Evolutionary conservation across 2,888 invertebrate genomes (phyloP), one percentile per base, ranked within the genome.

Genomic region (Chaitophorus viminalis): DNA sequence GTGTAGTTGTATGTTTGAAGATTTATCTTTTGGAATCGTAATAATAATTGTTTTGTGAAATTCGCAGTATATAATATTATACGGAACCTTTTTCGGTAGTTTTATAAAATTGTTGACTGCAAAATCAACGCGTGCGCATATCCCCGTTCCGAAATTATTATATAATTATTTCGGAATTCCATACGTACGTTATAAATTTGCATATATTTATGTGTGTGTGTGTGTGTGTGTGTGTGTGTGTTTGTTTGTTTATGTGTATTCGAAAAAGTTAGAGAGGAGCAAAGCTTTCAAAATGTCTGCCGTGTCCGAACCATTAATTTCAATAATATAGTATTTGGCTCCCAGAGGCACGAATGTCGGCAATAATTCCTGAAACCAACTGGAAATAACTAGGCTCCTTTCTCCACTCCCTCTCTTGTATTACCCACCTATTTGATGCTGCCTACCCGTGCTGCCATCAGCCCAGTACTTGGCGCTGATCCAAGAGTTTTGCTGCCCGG

Each of bases 281-380:
- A 65, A 77, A 85, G 79, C 72, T 87, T 87, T 87, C 54, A 33
- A 54, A 87, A 79, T 33, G 60, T 60, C 79, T 60, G 31, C 74
- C 70, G 72, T 79, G 79, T 87, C 86, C 86, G 79, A 79, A 87
- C 86, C 79, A 87, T 87, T 87, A 87, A 87, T 87, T 87, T 87
- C 86, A 87, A 87, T 81, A 72, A 79, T 86, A 79, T 79, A 72
- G 46, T 79, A 75, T 87, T 87, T 87, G 81, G 87, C 87, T 87
- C 87, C 87, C 81, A 65, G 17, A 74, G 79, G 87, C 87, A 74
- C 77, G 65, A 74, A 72, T 60, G 87, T 87, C 79, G 79, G 79
- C 74, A 74, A 81, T 81, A 87, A 87, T 87, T 87, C 60, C 74
- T 74, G 39, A 81, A 81, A 81, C 81, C 81, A 74, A 87, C 81